Evolutionary conservation across 2,888 invertebrate species (phyloP).

Genomic region (Pachliopta kotzebuea): DNA sequence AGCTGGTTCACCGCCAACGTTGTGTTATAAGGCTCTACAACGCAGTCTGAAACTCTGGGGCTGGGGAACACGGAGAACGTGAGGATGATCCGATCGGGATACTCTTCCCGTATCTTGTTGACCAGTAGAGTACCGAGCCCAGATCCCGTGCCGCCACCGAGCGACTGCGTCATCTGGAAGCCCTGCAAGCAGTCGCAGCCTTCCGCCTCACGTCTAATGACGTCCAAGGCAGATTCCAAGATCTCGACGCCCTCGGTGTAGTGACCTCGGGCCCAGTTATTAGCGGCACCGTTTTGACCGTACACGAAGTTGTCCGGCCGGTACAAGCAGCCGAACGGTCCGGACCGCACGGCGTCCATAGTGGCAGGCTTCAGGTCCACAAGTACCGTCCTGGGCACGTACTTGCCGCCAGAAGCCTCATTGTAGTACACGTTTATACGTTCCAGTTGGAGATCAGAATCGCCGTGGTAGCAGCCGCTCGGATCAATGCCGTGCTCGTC

Average conservation of each 20-base stretch:
- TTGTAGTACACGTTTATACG: constrained; percentile 89
- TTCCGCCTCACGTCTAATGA: constrained; percentile 91
- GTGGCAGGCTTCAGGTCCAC: constrained; percentile 68
- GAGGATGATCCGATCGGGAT: constrained; percentile 92
- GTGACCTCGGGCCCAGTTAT: constrained; percentile 84
- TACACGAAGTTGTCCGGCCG: constrained; percentile 95
- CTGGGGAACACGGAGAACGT: constrained; percentile 90
- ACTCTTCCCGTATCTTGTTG: constrained; percentile 93
- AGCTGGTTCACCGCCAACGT: constrained; percentile 91
- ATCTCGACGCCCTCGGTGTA: constrained; percentile 96
- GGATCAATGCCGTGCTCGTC: constrained; percentile 89
- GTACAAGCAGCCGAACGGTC: constrained; percentile 91
- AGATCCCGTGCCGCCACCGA: constrained; percentile 75
- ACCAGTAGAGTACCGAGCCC: constrained; percentile 84
- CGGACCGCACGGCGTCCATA: constrained; percentile 94
- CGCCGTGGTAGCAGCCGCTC: constrained; percentile 84
- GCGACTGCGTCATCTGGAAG: constrained; percentile 90
- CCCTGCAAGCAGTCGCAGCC: constrained; percentile 95
- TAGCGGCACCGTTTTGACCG: constrained; percentile 75
- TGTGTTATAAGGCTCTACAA: constrained; percentile 88
- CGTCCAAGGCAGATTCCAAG: constrained; percentile 90
- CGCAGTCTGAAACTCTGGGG: constrained; percentile 87
- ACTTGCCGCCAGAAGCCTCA: constrained; percentile 81
- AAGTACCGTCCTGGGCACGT: constrained; percentile 68
- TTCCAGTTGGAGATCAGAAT: constrained; percentile 87